phyloP scores from a whole-genome alignment of 2,797 vertebrate genomes.

The Sebastes baramenuke region DNA sequence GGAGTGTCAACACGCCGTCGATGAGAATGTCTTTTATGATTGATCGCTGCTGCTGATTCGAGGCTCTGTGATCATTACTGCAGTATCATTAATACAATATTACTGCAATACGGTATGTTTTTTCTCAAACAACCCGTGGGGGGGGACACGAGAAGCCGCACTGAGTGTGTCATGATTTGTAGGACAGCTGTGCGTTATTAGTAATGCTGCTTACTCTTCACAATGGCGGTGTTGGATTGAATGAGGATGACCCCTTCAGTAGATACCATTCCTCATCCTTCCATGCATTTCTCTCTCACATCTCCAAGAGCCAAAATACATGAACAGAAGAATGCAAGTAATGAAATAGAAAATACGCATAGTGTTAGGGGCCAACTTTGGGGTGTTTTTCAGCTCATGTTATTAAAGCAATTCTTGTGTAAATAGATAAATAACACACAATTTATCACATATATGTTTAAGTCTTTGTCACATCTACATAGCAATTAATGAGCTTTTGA shows the following conservation, averaged over 20 bases:
- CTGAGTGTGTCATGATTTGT: neutral
- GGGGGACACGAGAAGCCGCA: neutral
- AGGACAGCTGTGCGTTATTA: conserved; percentile 12
- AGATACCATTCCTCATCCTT: neutral
- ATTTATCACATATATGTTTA: neutral
- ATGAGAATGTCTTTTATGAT: neutral
- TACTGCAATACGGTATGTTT: neutral
- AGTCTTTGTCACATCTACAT: neutral
- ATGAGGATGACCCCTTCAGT: neutral
- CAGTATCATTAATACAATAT: conserved; percentile 25
- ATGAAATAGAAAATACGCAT: neutral
- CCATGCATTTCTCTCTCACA: neutral
- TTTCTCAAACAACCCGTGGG: neutral
- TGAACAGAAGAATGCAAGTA: neutral
- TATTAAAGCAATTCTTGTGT: neutral
- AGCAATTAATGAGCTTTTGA: neutral
- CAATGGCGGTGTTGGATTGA: neutral
- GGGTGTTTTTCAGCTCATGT: no score
- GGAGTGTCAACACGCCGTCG: neutral
- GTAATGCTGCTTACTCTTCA: neutral
- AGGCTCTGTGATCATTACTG: conserved; percentile 20
- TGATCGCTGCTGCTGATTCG: conserved; percentile 9
- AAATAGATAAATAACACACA: neutral
- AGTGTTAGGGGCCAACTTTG: neutral
- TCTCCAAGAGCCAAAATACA: neutral